Base-by-base conservation (phyloP, 1,140 invertebrate species). In the Protaetia brevitarsis region DNA sequence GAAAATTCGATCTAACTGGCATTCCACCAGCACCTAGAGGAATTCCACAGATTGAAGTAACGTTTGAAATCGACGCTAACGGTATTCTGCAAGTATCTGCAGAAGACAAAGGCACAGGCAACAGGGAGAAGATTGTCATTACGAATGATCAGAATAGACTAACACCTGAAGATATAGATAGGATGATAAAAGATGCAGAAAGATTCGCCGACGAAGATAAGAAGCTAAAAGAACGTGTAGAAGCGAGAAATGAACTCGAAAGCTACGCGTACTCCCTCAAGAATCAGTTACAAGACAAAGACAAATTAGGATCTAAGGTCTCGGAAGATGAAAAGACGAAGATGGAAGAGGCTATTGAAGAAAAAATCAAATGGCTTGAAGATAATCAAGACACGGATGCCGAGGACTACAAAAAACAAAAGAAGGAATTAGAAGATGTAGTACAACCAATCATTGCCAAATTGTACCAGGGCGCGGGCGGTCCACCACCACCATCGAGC, bases 161-260 rank as follows among this genome's bases (percentile, higher is more conserved):
- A 26, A 96, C 95, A 13, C 96, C 96, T 21, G 97, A 99, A 76
- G 96, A 99, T 73, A 99, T 99, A 73, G 96, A 99, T 74, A 86
- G 94, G 41, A 99, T 99, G 97, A 97, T 99, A 76, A 95, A 93
- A 78, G 97, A 99, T 75, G 96, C 96, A 2, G 97, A 99, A 81
- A 96, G 96, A 77, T 99, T 98, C 79, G 95, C 96, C 21, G 96
- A 99, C 75, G 97, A 99, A 71, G 97, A 99, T 79, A 97, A 97
- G 82, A 96, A 95, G 82, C 81, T 97, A 31, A 99, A 99, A 82
- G 96, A 99, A 78, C 85, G 90, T 56, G 97, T 99, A 1, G 97
- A 99, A 78, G 90, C 97, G 0, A 89, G 95, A 61, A 95, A 94
- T 75, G 94, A 96, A 77, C 83, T 99, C 30, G 97, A 99, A 82